Evolutionary conservation across 2,888 invertebrate genomes (phyloP).

Genomic region (Drosophila mulleri): DNA sequence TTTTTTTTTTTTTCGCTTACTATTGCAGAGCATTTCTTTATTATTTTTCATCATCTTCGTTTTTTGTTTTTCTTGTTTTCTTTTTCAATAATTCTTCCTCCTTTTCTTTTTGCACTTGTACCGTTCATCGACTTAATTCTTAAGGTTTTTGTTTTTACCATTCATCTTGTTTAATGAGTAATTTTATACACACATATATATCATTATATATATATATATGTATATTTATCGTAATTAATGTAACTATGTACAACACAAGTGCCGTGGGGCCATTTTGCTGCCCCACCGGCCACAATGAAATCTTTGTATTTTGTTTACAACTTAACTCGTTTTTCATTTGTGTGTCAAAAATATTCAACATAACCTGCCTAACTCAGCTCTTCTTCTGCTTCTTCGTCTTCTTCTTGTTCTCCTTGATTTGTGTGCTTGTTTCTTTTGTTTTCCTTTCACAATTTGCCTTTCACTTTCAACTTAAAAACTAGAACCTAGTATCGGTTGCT

Average conservation of each 20-base stretch:
- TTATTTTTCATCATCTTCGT: slow-evolving; percentile 62
- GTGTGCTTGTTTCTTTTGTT: slow-evolving; percentile 59
- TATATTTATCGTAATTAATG: slow-evolving; percentile 68
- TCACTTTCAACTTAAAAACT: slow-evolving; percentile 65
- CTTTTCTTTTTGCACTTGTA: slow-evolving; percentile 70
- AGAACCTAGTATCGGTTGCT: slow-evolving; percentile 71
- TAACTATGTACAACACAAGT: slow-evolving; percentile 76
- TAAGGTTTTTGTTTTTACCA: slow-evolving; percentile 35
- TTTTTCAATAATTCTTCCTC: slow-evolving; percentile 44
- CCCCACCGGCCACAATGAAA: slow-evolving; percentile 62
- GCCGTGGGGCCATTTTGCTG: slow-evolving; percentile 15
- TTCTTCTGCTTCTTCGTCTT: slow-evolving; percentile 2
- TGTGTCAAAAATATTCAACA: slow-evolving; percentile 66
- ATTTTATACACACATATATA: slow-evolving; percentile 39
- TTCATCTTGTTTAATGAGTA: slow-evolving; percentile 68
- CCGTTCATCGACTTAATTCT: slow-evolving; percentile 75
- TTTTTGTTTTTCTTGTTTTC: slow-evolving; percentile 50
- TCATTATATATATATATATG: slow-evolving; percentile 38
- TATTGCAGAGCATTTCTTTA: slow-evolving; percentile 83
- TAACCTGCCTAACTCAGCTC: slow-evolving; percentile 39
- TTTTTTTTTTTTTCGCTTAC: slow-evolving; percentile 51
- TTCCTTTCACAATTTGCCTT: slow-evolving; percentile 59
- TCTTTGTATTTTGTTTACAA: slow-evolving; percentile 74
- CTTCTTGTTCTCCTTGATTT: slow-evolving; percentile 23
- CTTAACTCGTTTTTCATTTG: slow-evolving; percentile 53